Conservation (phyloP, 2,113 vertebrate species). For the Lepidothrix coronata region DNA sequence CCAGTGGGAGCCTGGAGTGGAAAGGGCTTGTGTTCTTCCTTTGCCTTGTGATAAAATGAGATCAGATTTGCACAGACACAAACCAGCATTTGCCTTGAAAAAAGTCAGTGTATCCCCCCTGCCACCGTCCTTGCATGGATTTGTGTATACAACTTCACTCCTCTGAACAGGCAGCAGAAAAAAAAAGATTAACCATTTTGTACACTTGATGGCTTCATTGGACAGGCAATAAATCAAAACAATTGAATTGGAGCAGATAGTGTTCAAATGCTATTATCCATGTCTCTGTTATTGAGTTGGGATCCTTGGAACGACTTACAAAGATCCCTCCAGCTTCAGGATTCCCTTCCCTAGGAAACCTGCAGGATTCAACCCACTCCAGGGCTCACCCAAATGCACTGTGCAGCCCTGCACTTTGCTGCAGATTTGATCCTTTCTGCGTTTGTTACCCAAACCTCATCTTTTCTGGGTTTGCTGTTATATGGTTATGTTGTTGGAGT, state of each 20-base stretch:
- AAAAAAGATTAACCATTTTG: conserved; percentile 69
- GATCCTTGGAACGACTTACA: conserved; percentile 38
- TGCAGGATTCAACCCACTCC: neutral
- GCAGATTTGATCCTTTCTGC: neutral
- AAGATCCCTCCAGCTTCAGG: conserved; percentile 13
- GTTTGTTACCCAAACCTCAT: neutral
- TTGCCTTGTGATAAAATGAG: neutral
- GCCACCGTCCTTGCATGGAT: neutral
- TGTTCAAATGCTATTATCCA: conserved; percentile 66
- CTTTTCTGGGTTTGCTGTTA: neutral
- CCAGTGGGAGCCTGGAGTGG: neutral
- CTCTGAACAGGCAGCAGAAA: conserved; percentile 10
- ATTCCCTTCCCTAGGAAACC: neutral
- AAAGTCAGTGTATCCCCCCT: neutral
- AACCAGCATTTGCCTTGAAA: neutral
- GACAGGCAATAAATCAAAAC: conserved; percentile 70
- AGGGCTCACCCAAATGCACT: accelerated
- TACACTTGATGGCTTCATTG: conserved; percentile 65
- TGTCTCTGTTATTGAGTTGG: conserved; percentile 61
- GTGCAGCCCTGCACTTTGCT: neutral
- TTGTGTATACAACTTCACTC: conserved; percentile 39
- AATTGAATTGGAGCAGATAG: conserved; percentile 69
- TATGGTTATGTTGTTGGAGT: neutral
- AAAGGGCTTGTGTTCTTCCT: neutral
- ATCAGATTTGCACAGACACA: neutral